Base-by-base conservation (phyloP, 2,888 invertebrate species). In the Ornithoptera priamus region DNA sequence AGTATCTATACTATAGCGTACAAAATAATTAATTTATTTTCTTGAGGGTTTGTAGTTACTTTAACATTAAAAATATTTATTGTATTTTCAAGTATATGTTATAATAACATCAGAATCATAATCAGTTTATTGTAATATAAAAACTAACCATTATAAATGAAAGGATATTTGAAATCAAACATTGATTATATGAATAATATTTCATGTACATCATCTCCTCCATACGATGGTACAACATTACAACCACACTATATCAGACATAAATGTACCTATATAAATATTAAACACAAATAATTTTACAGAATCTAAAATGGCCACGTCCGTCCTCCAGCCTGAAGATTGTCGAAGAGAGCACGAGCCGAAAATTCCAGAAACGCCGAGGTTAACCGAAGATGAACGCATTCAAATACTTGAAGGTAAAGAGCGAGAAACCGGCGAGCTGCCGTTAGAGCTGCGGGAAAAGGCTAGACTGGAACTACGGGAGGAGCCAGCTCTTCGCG, bases 401-500 rank as follows among this genome's bases (percentile, higher is more conserved):
- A 72, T 82, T 60, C 79, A 82, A 57, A 81, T 83, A 59, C 72
- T 87, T 17, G 92, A 92, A 75, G 80, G 78, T 8, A 87, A 88
- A 67, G 92, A 92, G 77, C 76, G 92, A 70, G 89, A 90, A 75
- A 81, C 85, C 0, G 92, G 92, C 0, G 92, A 92, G 0, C 79
- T 92, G 7, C 91, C 95, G 18, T 87, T 90, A n/a, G 94, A 93
- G 74, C 88, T 95, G 71, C 91, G 94, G 73, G 93, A 94, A 75
- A 84, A 93, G 59, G 97, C 97, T 58, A 92, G 95, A 75, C 90
- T 94, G 58, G 97, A 97, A 82, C 90, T 97, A 30, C 93, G 97
- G 61, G 97, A 97, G 85, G 97, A 97, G 79, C 95, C 96, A 24
- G 94, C 93, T 15, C 93, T 95, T 8, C 92, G 97, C 61, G 94